Evolutionary conservation across 2,113 vertebrate species (phyloP), one percentile per base, ranked within the genome.

Genomic region (Gallinago media): DNA sequence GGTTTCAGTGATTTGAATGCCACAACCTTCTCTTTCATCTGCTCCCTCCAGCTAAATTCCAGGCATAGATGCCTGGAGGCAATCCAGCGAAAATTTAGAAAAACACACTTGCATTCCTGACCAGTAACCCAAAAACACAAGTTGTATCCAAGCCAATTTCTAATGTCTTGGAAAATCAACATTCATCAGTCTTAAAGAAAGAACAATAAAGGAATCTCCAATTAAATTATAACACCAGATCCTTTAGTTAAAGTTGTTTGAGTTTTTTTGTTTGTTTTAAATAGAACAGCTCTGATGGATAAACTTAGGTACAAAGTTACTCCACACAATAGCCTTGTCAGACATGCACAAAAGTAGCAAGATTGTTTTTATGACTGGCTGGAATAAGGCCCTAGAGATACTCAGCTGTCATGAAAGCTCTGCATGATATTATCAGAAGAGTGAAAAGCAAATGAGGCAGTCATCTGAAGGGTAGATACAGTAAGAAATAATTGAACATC

Each of bases 301-400:
- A 63, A 81, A 40, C 44, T 76, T 94, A 85, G 54, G 27, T 29
- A 78, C 6, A 89, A 67, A 63, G 38, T 12, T 73, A 72, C 23
- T 62, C n/a, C 52, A 15, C 31, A 71, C 38, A 11, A 56, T 2
- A 62, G 18, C 34, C 32, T 82, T 82, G 61, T 62, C 75, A 61
- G 52, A 61, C 22, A 86, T 6, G 11, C 62, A 83, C 15, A 70
- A 49, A 94, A 70, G 40, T 36, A 87, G 62, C 32, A 88, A 81
- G 47, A 70, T 36, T 79, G n/a, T 8, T 76, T 96, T 95, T 67
- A 86, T 77, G 36, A 78, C 40, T 81, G 29, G 34, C 66, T 81
- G 26, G 47, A 95, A 84, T 42, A 95, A 96, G 66, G 21, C 85
- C 50, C 91, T 46, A 36, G 88, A 94, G 83, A 74, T 55, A 92